phyloP scores from a whole-genome alignment of 2,797 vertebrate genomes.

The Phrynocephalus forsythii region DNA sequence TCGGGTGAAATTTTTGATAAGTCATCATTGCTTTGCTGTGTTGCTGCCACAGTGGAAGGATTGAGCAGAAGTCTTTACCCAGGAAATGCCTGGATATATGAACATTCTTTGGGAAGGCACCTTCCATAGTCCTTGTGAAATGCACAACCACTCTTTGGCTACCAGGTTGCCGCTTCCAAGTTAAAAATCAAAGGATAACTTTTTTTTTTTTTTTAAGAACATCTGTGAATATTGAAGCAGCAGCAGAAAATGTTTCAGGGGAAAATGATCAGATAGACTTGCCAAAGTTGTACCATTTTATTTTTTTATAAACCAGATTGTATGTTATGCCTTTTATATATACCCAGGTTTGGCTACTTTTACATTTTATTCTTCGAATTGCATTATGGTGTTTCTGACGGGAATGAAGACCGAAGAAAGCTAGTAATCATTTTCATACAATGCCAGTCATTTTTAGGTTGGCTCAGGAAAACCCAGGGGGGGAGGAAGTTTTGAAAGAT shows the following conservation, averaged over 20 bases:
- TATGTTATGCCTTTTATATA: no score
- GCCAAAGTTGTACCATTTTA: no score
- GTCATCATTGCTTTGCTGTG: slow-evolving; percentile 30
- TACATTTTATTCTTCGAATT: no score
- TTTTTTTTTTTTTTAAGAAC: no score
- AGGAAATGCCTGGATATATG: background rate
- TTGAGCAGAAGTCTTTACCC: no score
- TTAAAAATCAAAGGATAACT: background rate
- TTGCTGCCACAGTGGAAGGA: no score
- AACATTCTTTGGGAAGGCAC: background rate
- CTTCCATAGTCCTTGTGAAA: background rate
- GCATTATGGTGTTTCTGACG: no score
- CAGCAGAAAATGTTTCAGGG: background rate
- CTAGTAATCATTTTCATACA: slow-evolving; percentile 67
- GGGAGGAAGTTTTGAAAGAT: slow-evolving; percentile 63
- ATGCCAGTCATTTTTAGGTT: slow-evolving; percentile 65
- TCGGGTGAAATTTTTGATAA: slow-evolving; percentile 45
- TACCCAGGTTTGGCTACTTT: no score
- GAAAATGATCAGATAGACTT: no score
- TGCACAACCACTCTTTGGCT: background rate
- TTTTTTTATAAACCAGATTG: no score
- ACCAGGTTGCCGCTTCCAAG: no score
- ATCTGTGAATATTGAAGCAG: background rate
- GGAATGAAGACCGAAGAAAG: no score
- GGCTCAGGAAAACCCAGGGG: slow-evolving; percentile 61